These are phyloP conservation scores for Ficedula albicollis DNA, from an alignment of 2,797 vertebrate species.

Conservation along the genomic window DNA sequence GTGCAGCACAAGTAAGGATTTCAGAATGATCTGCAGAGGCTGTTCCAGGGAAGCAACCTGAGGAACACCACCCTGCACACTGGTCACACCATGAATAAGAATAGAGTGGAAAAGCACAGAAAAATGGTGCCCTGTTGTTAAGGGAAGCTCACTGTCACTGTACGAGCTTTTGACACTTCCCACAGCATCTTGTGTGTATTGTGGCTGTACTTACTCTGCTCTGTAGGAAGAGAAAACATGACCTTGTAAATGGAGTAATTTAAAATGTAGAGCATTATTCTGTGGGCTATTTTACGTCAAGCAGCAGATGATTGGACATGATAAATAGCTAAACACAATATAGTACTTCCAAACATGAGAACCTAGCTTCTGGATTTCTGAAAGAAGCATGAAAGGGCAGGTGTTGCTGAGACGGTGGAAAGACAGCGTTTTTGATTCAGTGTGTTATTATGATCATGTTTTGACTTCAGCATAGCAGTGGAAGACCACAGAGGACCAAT, in stretches of 20 bases:
- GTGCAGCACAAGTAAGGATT: not conserved
- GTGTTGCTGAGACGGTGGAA: not conserved
- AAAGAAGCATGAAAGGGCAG: not conserved
- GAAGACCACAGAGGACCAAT: not conserved
- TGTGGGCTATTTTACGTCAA: not conserved
- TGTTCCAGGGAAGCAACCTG: not conserved
- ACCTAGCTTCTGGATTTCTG: not conserved
- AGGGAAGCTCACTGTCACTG: not conserved
- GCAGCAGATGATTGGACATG: not conserved
- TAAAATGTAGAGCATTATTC: not conserved
- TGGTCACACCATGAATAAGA: not conserved
- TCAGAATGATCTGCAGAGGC: not conserved
- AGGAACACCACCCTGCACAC: not conserved
- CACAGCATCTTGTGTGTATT: not conserved
- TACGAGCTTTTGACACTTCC: not conserved
- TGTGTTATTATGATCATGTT: not conserved
- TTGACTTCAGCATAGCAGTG: not conserved
- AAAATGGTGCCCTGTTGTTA: not conserved
- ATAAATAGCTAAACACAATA: not conserved
- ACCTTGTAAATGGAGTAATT: not conserved
- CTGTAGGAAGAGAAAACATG: not conserved
- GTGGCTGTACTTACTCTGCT: not conserved
- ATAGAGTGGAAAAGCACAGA: not conserved
- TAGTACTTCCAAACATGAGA: not conserved
- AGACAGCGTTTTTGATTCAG: not conserved